phyloP scores from a whole-genome alignment of 2,113 vertebrate species.

The Ctenomys sociabilis region DNA sequence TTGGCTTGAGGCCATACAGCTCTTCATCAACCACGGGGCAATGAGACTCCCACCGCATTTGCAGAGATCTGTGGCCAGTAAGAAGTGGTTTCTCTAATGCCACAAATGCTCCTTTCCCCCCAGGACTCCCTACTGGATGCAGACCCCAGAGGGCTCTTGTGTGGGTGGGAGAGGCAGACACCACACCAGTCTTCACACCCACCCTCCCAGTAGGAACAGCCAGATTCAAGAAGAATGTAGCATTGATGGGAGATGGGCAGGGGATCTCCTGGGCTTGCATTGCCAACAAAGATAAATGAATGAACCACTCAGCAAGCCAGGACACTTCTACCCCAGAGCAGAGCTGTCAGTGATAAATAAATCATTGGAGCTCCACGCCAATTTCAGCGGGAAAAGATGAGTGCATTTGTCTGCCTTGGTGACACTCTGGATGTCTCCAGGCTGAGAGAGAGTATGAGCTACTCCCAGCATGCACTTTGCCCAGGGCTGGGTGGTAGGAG shows the following conservation, averaged over 20 bases:
- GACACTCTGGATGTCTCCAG: constrained; percentile 44
- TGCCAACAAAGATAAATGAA: constrained; percentile 70
- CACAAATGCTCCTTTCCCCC: fast-evolving
- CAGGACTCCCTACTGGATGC: fast-evolving
- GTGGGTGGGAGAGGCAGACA: background rate
- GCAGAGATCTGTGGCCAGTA: background rate
- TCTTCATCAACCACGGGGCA: background rate
- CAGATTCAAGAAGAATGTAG: background rate
- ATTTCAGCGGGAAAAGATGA: constrained; percentile 59
- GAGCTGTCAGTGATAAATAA: constrained; percentile 68
- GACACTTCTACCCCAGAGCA: constrained; percentile 63
- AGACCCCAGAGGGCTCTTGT: background rate
- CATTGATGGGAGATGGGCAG: fast-evolving
- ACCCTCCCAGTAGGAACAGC: background rate
- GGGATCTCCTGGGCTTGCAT: background rate
- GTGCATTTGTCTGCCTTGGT: constrained; percentile 48
- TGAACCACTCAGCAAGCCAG: constrained; percentile 45
- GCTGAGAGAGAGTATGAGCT: background rate
- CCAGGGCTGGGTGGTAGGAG: fast-evolving
- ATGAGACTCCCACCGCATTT: too few relatives aligned
- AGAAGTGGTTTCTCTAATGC: background rate
- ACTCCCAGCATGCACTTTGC: background rate
- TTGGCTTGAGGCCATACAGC: background rate
- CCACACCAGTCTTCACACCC: fast-evolving
- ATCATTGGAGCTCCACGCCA: constrained; percentile 22